Conservation (phyloP, 2,888 invertebrate genomes). For the Drosophila helvetica region DNA sequence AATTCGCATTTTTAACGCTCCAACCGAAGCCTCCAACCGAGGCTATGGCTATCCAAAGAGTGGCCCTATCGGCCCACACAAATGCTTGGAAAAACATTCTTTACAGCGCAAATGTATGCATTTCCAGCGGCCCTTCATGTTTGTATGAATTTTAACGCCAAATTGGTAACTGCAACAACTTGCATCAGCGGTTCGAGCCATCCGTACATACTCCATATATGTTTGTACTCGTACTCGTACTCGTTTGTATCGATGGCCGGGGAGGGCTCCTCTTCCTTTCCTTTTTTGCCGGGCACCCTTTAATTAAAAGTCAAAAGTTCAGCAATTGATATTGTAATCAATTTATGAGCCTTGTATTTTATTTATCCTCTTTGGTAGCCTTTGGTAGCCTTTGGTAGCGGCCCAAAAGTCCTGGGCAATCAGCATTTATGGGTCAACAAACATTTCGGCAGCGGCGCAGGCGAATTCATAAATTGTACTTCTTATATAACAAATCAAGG, state of each 20-base stretch:
- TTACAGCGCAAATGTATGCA: slow-evolving; percentile 36
- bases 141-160: slow-evolving; percentile 58
- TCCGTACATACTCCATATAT: not conserved
- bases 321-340: slow-evolving; percentile 74
- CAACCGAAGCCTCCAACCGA: slow-evolving; percentile 1
- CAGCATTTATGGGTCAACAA: slow-evolving; percentile 42
- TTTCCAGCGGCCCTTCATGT: slow-evolving; percentile 26
- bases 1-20: slow-evolving; percentile 42
- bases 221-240: too few species aligned
- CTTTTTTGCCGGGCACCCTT: slow-evolving; percentile 40
- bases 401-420: slow-evolving; percentile 12
- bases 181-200: slow-evolving; percentile 7
- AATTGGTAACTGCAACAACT: slow-evolving; percentile 58
- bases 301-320: slow-evolving; percentile 75
- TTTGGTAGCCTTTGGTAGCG: slow-evolving; percentile 3
- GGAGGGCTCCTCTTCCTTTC: not conserved
- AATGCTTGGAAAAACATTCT: slow-evolving; percentile 36
- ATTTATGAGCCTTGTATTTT: slow-evolving; percentile 53
- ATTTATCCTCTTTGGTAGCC: slow-evolving; percentile 29
- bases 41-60: not conserved
- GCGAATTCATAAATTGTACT: slow-evolving; percentile 10
- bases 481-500: slow-evolving; percentile 18
- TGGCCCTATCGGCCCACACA: slow-evolving; percentile 8
- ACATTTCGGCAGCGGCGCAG: not conserved
- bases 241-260: too few species aligned